These are phyloP conservation scores for Octonoba sinensis DNA, from an alignment of 2,888 invertebrate genomes.

Conservation along the genomic window DNA sequence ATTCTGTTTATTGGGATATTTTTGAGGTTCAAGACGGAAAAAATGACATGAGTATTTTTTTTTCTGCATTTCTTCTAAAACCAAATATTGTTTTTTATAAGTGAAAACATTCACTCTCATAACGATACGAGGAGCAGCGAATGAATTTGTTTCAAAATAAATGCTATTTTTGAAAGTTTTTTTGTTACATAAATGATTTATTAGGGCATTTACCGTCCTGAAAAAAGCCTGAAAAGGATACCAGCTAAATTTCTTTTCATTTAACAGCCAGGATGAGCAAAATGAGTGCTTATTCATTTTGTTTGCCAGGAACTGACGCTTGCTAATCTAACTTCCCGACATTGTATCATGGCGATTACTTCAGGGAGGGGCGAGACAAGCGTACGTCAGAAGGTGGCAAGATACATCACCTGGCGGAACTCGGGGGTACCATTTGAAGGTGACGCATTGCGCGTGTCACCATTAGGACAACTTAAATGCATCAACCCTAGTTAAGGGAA, in stretches of 20 bases:
- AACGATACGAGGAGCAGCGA: too few relatives aligned
- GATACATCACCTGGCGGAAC: constrained; percentile 42
- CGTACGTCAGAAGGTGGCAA: constrained; percentile 24
- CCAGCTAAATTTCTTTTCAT: too few relatives aligned
- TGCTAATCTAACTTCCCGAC: constrained; percentile 9
- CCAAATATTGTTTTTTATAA: too few relatives aligned
- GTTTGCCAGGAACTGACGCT: background rate
- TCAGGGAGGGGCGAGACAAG: background rate
- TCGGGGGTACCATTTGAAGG: constrained; percentile 40
- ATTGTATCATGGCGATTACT: constrained; percentile 25
- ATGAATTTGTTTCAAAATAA: too few relatives aligned
- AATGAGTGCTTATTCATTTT: background rate
- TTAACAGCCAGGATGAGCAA: too few relatives aligned
- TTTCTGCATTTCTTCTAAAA: too few relatives aligned
- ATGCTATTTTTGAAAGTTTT: too few relatives aligned
- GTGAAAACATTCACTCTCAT: too few relatives aligned
- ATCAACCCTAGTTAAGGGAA: constrained; percentile 51
- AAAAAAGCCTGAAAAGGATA: background rate
- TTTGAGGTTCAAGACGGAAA: too few relatives aligned
- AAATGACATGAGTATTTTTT: too few relatives aligned
- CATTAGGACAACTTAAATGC: constrained; percentile 37
- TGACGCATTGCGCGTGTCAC: constrained; percentile 57
- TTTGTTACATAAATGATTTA: too few relatives aligned
- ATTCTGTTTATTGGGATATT: too few relatives aligned
- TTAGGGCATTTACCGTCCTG: background rate